These are phyloP conservation scores for Keiferia lycopersicella DNA, from an alignment of 2,888 invertebrate species.

Conservation along the genomic window DNA sequence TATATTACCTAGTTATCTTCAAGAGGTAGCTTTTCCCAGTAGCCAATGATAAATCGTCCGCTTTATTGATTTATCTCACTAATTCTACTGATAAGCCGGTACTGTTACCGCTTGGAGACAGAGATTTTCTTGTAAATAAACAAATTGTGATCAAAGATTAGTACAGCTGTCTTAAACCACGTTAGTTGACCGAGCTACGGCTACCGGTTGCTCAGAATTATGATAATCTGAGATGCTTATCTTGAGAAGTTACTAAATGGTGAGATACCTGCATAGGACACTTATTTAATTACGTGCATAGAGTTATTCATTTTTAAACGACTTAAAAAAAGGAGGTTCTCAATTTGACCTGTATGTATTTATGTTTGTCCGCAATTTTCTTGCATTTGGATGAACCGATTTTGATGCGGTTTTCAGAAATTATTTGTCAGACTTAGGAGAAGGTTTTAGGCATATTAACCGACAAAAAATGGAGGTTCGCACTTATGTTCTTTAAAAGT, in stretches of 20 bases:
- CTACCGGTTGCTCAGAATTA: background rate
- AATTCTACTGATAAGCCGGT: slow-evolving; percentile 10
- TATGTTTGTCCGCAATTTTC: too few species aligned
- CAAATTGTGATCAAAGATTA: slow-evolving; percentile 36
- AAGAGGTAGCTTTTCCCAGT: background rate
- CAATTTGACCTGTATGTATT: too few species aligned
- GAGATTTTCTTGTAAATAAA: slow-evolving; percentile 11
- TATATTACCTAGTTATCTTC: too few species aligned
- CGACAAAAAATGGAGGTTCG: too few species aligned
- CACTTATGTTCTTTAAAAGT: too few species aligned
- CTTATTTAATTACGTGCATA: background rate
- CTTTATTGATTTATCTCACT: slow-evolving; percentile 16
- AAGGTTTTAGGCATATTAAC: too few species aligned
- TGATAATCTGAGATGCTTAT: background rate
- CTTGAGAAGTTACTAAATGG: too few species aligned
- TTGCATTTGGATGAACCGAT: too few species aligned
- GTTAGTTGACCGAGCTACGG: slow-evolving; percentile 36
- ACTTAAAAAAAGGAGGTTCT: too few species aligned
- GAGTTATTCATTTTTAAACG: background rate
- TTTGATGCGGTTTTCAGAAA: too few species aligned
- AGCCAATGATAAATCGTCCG: slow-evolving; percentile 15
- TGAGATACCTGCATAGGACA: too few species aligned
- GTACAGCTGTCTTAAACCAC: background rate
- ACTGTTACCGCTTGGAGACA: slow-evolving; percentile 10
- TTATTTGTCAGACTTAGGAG: too few species aligned